phyloP scores from a whole-genome alignment of 2,113 vertebrate genomes.

The Halcyon senegalensis region DNA sequence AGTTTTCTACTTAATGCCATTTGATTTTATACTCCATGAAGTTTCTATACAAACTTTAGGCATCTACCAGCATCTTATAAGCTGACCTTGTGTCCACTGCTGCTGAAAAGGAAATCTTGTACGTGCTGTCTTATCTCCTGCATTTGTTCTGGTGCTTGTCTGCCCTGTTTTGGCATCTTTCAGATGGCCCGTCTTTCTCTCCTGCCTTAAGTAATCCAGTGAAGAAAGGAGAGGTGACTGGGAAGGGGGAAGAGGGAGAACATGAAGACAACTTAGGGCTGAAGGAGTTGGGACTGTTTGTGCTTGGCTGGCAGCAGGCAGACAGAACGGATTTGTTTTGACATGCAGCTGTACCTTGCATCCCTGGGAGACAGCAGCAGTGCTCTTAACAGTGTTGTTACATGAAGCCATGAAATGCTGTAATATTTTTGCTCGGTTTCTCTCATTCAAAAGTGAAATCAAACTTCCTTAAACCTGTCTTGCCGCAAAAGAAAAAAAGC shows the following conservation, averaged over 20 bases:
- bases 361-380: not conserved
- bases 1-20: not conserved
- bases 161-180: not conserved
- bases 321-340: not conserved
- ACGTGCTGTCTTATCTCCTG: not conserved
- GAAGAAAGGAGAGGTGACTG: not conserved
- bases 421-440: not conserved
- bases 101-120: not conserved
- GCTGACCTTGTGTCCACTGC: not conserved
- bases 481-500: not conserved
- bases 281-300: not conserved
- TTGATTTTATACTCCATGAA: not conserved
- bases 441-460: not conserved
- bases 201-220: not conserved
- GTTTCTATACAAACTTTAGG: not conserved
- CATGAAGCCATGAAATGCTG: not conserved
- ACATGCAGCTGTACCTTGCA: not conserved
- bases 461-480: not conserved
- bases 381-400: not conserved
- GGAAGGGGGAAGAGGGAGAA: not conserved
- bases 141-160: not conserved
- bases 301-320: not conserved
- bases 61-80: not conserved
- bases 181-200: not conserved
- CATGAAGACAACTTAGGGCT: not conserved